Evolutionary conservation across 1,140 invertebrate genomes (phyloP), one percentile per base, ranked within the genome.

Genomic region (Trissolcus basalis): DNA sequence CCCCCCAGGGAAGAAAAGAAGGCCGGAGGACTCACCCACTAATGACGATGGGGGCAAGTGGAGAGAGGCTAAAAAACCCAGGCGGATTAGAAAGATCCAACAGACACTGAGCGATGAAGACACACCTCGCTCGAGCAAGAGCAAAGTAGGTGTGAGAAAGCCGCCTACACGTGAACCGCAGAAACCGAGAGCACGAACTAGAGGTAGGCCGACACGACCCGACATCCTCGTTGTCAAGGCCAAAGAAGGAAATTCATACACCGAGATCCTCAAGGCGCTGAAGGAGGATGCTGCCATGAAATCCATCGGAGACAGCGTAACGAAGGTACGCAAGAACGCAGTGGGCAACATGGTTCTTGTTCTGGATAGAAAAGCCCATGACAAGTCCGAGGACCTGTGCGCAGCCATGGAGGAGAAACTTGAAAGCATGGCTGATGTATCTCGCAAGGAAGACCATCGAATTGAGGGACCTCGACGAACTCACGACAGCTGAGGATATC

Each of bases 381-480:
- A 16, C 11, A 43, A 43, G 32, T 36, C 10, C 0, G 36, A 27
- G 0, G 32, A 45, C 13, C 19, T 45, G 0, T 1, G 13, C 3
- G 0, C 11, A 4, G 36, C 15, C 0, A 16, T 51, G 0, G n/a
- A 0, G 1, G 7, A 51, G 12, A 56, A 67, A 27, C 35, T 67
- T 0, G 12, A 1, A 0, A 33, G 50, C 7, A 39, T 7, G 6
- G 54, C 63, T 3, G 7, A 35, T 5, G 44, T 67, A 12, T 9
- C 1, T 3, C 7, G 14, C 16, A 33, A 44, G 2, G 19, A 50
- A 4, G 7, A 15, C 39, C 1, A 9, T 58, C 2, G 63, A 67
- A 19, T 8, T 65, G 5, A 43, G 33, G 7, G 61, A 65, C 44
- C 53, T 65, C 4, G 45, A 65, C 33, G 44, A 44, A 2, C 2